Percentiles rank a stretch among this genome's conserved stretches.
phyloP scores from a whole-genome alignment of 2,113 vertebrate species.

The Engystomops pustulosus region DNA sequence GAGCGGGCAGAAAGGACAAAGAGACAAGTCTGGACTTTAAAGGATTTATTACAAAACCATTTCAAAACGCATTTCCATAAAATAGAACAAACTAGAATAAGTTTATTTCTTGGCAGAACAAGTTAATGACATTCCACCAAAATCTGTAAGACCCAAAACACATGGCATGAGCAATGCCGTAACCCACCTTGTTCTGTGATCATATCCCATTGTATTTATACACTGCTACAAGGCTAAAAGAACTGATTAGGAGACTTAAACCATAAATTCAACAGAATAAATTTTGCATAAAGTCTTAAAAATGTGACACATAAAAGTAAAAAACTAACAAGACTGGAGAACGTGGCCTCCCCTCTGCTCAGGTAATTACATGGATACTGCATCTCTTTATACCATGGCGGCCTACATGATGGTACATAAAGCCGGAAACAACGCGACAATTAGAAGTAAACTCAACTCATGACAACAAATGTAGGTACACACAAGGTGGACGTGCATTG shows the following conservation, averaged over 20 bases:
- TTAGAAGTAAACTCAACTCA: background rate
- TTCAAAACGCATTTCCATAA: slow-evolving; percentile 20
- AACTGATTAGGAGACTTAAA: background rate
- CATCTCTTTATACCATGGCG: background rate
- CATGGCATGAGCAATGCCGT: background rate
- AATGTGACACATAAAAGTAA: background rate
- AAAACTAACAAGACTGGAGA: background rate
- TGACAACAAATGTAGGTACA: background rate
- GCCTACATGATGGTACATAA: background rate
- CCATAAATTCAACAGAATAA: background rate
- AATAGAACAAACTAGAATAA: slow-evolving; percentile 1
- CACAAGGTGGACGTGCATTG: background rate
- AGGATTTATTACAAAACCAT: slow-evolving; percentile 37
- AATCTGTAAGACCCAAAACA: background rate
- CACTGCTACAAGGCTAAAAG: background rate
- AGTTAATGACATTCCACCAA: background rate
- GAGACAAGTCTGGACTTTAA: slow-evolving; percentile 4
- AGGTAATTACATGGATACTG: background rate
- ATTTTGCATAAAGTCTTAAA: background rate
- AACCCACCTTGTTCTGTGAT: background rate
- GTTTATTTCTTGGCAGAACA: background rate
- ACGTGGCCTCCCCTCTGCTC: background rate
- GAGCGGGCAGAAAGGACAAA: too few relatives aligned
- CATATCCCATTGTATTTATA: background rate
- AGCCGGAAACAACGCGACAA: background rate